A percentile compares a stretch with the other conserved stretches of the same genome.
These are phyloP conservation scores for Epizoanthus fatuus DNA, from an alignment of 92 coral and sea anemone genomes.

Conservation along the genomic window DNA sequence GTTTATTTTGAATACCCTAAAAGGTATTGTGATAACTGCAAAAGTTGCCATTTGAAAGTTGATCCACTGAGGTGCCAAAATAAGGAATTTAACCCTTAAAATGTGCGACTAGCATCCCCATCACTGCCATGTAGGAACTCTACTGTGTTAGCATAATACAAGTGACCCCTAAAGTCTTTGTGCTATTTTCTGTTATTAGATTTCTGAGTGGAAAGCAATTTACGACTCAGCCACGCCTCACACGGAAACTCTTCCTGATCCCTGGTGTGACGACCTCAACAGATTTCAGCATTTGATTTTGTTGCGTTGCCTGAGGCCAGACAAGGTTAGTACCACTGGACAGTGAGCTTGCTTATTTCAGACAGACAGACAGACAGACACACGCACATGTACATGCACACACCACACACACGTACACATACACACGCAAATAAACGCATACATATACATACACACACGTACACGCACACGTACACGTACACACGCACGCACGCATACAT, in stretches of 20 bases:
- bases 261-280: slow-evolving; percentile 96
- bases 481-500: no score
- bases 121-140: no score
- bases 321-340: slow-evolving; percentile 75
- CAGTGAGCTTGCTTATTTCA: neutral
- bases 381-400: no score
- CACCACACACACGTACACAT: no score
- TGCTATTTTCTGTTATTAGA: slow-evolving; percentile 40
- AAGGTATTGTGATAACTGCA: no score
- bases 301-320: slow-evolving; percentile 94
- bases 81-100: no score
- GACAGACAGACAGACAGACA: no score
- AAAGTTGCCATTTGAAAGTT: no score
- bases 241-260: slow-evolving; percentile 90
- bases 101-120: no score
- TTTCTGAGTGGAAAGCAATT: slow-evolving; percentile 86
- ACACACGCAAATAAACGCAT: no score
- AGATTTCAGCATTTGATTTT: slow-evolving; percentile 88
- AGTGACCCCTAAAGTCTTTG: neutral
- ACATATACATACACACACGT: neutral
- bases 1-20: no score
- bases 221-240: slow-evolving; percentile 94
- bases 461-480: neutral
- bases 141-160: neutral
- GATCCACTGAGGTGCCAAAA: no score